Base-by-base conservation (phyloP, 2,113 vertebrate species). In the Podarcis cretensis region DNA sequence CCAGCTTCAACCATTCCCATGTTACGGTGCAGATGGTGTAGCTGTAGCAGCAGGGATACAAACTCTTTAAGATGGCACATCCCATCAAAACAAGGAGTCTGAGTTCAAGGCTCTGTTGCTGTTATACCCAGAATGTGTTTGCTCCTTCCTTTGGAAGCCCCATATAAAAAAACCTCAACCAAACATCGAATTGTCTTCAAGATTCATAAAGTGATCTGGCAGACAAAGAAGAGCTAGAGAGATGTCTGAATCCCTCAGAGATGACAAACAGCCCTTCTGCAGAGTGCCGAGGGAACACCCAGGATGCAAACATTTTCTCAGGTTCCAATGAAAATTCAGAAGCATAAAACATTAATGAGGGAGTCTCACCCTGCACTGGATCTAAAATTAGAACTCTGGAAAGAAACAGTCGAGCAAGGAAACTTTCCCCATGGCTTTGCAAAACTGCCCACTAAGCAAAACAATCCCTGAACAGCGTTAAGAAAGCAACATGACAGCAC, bases 301-400 rank as follows among this genome's bases (percentile, higher is more conserved):
- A 21, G 74, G n/a, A 54, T 2, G 10, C 81, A 89, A 79, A 54
- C 21, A 37, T 6, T 35, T 54, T 83, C 30, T 81, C 32, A n/a
- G 68, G 77, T 87, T 89, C 84, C 76, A 83, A 85, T 13, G n/a
- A 32, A 66, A 81, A 85, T 9, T 25, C 48, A 75, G 79, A 87
- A 83, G 71, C 59, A 91, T 73, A 77, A 85, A 86, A 65, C 69
- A 81, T 66, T 32, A 63, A 54, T 54, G 68, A 89, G 37, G 35
- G 30, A 85, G 83, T 63, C 54, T 82, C 80, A 27, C 78, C 27
- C 0, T 54, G 0, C 2, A 20, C n/a, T n/a, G 79, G 74, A 43
- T 87, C 63, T 87, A 73, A 92, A 91, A 40, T 32, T 77, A 81
- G 25, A 48, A 76, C n/a, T 21, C 59, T 57, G n/a, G 25, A 75